Evolutionary conservation across 2,113 vertebrate species (phyloP).

Genomic region (Dasyprocta punctata): DNA sequence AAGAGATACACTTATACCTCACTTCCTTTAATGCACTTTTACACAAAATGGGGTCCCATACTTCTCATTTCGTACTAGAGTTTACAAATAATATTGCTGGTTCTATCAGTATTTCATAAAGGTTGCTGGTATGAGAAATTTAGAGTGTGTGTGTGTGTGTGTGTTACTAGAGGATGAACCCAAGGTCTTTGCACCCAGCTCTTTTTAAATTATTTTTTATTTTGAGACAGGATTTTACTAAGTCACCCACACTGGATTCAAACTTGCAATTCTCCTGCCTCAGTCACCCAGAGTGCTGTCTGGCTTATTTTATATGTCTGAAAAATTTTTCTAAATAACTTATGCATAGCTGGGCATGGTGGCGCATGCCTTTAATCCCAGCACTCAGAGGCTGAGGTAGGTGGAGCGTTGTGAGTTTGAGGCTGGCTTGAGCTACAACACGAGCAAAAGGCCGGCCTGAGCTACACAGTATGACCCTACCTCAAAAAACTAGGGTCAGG

Average conservation of each 20-base stretch:
- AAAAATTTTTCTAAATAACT: background rate
- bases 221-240: background rate
- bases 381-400: no score
- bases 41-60: background rate
- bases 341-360: no score
- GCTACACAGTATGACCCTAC: no score
- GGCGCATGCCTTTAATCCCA: no score
- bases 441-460: no score
- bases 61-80: background rate
- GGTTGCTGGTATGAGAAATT: background rate
- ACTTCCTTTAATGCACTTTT: background rate
- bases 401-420: no score
- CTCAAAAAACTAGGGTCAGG: no score
- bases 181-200: background rate
- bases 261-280: background rate
- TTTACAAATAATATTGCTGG: background rate
- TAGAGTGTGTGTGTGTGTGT: no score
- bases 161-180: background rate
- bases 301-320: background rate
- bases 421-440: no score
- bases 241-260: background rate
- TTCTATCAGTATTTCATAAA: background rate
- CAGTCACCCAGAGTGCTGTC: background rate
- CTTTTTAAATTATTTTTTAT: background rate
- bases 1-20: background rate